Percentiles rank a stretch among this genome's conserved stretches.
These are phyloP conservation scores for Cenopis cana DNA, from an alignment of 2,888 invertebrate species.

Conservation along the genomic window DNA sequence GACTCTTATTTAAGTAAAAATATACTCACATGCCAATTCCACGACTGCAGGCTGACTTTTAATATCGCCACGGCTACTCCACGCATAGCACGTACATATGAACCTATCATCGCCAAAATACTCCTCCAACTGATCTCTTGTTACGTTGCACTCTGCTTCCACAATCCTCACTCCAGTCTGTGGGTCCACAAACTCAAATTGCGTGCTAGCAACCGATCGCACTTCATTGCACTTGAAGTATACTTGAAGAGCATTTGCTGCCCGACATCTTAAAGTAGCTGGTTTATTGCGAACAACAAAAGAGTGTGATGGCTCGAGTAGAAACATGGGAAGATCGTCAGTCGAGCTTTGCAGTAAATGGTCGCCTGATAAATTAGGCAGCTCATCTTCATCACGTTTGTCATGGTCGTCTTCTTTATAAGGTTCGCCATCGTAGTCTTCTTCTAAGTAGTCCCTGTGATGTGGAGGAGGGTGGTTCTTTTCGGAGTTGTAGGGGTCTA, in stretches of 20 bases:
- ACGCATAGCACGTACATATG: constrained; percentile 97
- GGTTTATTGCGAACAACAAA: constrained; percentile 97
- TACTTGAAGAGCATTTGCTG: constrained; percentile 94
- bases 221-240: constrained; percentile 96
- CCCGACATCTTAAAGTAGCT: constrained; percentile 94
- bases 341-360: constrained; percentile 84
- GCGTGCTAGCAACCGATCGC: constrained; percentile 87
- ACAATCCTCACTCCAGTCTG: constrained; percentile 94
- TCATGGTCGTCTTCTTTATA: constrained; percentile 80
- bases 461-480: constrained; percentile 70
- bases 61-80: constrained; percentile 94
- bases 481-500: constrained; percentile 81
- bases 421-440: constrained; percentile 78
- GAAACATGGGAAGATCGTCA: constrained; percentile 92
- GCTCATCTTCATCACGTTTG: constrained; percentile 80
- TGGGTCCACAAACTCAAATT: constrained; percentile 95
- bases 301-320: constrained; percentile 93
- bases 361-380: constrained; percentile 78
- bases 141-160: constrained; percentile 94
- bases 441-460: constrained; percentile 78
- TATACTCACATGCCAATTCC: constrained; percentile 96
- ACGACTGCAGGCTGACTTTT: constrained; percentile 95
- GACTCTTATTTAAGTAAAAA: too few species aligned
- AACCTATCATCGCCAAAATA: constrained; percentile 96
- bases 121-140: constrained; percentile 96